Conservation (phyloP, 2,113 vertebrate genomes). For the Colaptes auratus region DNA sequence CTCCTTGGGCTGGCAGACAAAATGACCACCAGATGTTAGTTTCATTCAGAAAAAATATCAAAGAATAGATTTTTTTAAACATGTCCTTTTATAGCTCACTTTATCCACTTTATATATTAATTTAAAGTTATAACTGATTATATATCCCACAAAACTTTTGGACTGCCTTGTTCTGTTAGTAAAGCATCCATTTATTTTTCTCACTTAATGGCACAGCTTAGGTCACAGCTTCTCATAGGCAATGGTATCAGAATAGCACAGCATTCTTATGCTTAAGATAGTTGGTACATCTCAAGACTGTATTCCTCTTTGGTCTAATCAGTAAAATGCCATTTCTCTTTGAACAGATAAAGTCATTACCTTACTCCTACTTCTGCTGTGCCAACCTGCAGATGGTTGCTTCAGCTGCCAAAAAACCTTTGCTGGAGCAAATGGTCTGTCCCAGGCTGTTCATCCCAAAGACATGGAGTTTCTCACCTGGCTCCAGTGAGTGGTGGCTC, state of each 20-base stretch:
- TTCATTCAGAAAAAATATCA: slow-evolving; percentile 1
- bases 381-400: neutral
- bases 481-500: neutral
- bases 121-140: neutral
- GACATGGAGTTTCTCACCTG: neutral
- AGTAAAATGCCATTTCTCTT: neutral
- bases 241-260: neutral
- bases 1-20: neutral
- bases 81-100: slow-evolving; percentile 31
- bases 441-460: neutral
- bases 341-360: neutral
- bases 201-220: neutral
- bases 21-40: slow-evolving; percentile 64
- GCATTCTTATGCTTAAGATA: neutral
- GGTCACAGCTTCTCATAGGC: neutral
- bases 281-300: neutral
- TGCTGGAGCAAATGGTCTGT: neutral
- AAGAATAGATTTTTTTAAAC: slow-evolving; percentile 52
- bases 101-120: neutral
- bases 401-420: neutral
- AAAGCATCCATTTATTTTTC: slow-evolving; percentile 17
- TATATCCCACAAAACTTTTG: neutral
- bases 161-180: neutral
- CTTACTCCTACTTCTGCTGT: neutral
- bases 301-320: neutral